Evolutionary conservation across 2,797 vertebrate genomes (phyloP), one percentile per base, ranked within the genome.

Genomic region (Poecile montanus): DNA sequence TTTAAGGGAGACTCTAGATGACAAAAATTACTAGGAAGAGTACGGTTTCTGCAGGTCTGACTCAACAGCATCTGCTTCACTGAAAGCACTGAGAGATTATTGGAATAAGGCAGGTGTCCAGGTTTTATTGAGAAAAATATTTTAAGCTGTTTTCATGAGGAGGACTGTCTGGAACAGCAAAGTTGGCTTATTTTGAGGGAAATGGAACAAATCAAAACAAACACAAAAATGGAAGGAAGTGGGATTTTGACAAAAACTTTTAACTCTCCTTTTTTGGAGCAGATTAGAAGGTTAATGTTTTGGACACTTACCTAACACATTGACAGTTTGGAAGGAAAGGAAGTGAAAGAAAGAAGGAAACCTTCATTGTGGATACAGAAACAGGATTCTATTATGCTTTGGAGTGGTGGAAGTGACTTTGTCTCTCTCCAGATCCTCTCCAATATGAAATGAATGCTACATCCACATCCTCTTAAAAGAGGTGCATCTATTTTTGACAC

Each of bases 21-120:
- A 85, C n/a, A 90, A 67, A 86, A 92, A 42, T 63, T 1, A n/a
- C 47, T 57, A 2, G 63, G 63, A 82, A 58, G 40, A 34, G 34
- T 45, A 61, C 3, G 26, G 26, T 38, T 79, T 73, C 56, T 89
- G 19, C 34, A 79, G 54, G 19, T 67, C 53, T 93, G 83, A 94
- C 62, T 89, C 79, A 92, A 81, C 29, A 88, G 60, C 77, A 86
- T 53, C 74, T 91, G 71, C 62, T 88, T 85, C 76, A 47, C 26
- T 81, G 73, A 62, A 90, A 84, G 50, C 56, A 81, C 19, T 51
- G 85, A 62, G 74, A 81, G 26, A 68, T 56, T 79, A 50, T 17
- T 84, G 73, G 84, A 95, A 88, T 57, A 81, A 92, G 56, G n/a
- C 74, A 93, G 71, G 57, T 94, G 85, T 88, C 86, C 83, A 94